These are phyloP conservation scores for Hanleya hanleyi DNA, from an alignment of 2,888 invertebrate genomes.

Conservation along the genomic window DNA sequence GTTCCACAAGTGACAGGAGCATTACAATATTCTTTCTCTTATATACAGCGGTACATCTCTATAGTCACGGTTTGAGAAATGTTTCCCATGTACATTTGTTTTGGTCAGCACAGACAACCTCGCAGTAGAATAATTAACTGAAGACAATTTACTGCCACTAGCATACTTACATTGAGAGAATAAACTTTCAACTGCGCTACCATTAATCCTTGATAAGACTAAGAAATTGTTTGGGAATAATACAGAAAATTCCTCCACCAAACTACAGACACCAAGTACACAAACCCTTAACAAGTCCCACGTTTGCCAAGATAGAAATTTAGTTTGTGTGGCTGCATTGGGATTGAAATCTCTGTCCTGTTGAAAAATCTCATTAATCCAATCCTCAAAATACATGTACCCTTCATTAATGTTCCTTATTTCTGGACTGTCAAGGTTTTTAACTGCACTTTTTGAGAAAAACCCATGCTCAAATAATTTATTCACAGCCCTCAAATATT, in stretches of 20 bases:
- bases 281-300: not conserved
- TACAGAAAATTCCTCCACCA: not conserved
- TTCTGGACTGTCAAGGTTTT: not conserved
- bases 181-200: no score
- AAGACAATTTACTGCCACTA: no score
- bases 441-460: not conserved
- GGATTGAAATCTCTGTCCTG: not conserved
- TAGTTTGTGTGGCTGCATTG: not conserved
- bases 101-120: no score
- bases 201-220: no score
- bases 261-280: not conserved
- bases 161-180: no score
- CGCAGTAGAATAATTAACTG: no score
- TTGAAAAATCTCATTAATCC: not conserved
- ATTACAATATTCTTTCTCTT: no score
- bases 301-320: not conserved
- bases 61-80: no score
- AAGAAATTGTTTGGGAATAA: not conserved
- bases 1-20: no score
- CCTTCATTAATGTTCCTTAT: not conserved
- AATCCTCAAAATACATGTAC: not conserved
- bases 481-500: not conserved
- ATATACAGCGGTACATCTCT: no score
- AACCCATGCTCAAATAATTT: not conserved
- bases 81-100: no score